These are phyloP conservation scores for Drosophila tristis DNA, from an alignment of 1,140 invertebrate genomes.

Conservation along the genomic window DNA sequence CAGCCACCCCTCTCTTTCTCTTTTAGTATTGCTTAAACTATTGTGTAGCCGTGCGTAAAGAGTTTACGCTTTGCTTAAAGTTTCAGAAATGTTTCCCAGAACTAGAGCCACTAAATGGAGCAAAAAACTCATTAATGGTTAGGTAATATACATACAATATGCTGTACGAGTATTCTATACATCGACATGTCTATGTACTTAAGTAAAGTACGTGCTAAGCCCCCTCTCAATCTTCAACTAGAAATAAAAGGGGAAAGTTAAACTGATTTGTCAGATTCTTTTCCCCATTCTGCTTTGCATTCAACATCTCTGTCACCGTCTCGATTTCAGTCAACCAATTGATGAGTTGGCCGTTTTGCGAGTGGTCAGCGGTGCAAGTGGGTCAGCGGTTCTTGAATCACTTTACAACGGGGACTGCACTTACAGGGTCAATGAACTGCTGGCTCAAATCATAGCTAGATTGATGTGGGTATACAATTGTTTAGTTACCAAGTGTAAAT, in stretches of 20 bases:
- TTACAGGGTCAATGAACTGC: constrained; percentile 27
- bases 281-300: constrained; percentile 9
- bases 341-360: constrained; percentile 41
- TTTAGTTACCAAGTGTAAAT: too few relatives aligned
- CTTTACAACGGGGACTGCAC: constrained; percentile 43
- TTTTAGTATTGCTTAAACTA: constrained; percentile 24
- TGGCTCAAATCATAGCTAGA: not conserved
- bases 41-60: constrained; percentile 40
- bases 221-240: not conserved
- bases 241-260: constrained; percentile 15
- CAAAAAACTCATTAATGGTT: constrained; percentile 80
- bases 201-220: not conserved
- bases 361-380: constrained; percentile 22
- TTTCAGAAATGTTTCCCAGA: constrained; percentile 50
- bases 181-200: not conserved
- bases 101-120: constrained; percentile 63
- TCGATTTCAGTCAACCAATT: constrained; percentile 20
- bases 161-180: constrained; percentile 2
- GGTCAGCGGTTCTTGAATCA: constrained; percentile 49
- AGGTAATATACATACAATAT: constrained; percentile 58
- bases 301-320: constrained; percentile 40
- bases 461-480: too few relatives aligned
- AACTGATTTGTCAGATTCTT: constrained; percentile 52
- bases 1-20: not conserved
- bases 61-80: constrained; percentile 41